These are phyloP conservation scores for Drosophila melanosoma DNA, from an alignment of 2,888 invertebrate genomes.

Conservation along the genomic window DNA sequence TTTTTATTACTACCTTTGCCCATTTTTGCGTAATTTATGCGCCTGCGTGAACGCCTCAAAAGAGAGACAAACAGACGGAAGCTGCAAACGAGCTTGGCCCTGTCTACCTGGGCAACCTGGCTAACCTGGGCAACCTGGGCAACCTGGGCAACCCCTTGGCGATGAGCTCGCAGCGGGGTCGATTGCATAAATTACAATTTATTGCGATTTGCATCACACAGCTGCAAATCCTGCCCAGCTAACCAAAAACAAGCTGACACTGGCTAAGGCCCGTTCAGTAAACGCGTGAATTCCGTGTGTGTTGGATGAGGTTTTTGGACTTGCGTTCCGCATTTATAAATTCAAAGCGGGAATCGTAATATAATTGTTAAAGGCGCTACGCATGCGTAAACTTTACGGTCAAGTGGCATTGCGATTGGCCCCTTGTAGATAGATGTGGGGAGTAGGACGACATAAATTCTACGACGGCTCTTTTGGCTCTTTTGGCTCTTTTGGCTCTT, in stretches of 20 bases:
- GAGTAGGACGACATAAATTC: conserved; percentile 8
- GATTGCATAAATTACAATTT: conserved; percentile 82
- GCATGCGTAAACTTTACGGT: conserved; percentile 74
- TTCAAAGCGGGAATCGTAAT: conserved; percentile 33
- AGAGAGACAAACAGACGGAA: conserved; percentile 43
- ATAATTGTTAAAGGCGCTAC: conserved; percentile 46
- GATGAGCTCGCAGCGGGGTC: conserved; percentile 55
- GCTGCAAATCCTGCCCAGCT: conserved; percentile 55
- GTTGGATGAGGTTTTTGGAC: conserved; percentile 43
- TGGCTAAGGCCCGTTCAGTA: conserved; percentile 46
- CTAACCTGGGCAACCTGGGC: neutral
- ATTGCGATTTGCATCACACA: conserved; percentile 81
- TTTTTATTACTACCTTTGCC: conserved; percentile 19
- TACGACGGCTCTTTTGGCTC: conserved; percentile 40
- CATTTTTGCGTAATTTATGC: conserved; percentile 80
- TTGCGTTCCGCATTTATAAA: conserved; percentile 18
- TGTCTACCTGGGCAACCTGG: conserved; percentile 45
- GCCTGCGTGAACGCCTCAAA: conserved; percentile 81
- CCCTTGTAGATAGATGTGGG: neutral
- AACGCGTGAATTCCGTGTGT: conserved; percentile 69
- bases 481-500: conserved; percentile 16
- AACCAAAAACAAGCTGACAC: neutral
- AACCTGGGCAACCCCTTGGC: conserved; percentile 37
- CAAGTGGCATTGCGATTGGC: conserved; percentile 59
- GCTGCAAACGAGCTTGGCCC: conserved; percentile 32